phyloP scores from a whole-genome alignment of 2,113 vertebrate species.

The Xyliphius kryptos region DNA sequence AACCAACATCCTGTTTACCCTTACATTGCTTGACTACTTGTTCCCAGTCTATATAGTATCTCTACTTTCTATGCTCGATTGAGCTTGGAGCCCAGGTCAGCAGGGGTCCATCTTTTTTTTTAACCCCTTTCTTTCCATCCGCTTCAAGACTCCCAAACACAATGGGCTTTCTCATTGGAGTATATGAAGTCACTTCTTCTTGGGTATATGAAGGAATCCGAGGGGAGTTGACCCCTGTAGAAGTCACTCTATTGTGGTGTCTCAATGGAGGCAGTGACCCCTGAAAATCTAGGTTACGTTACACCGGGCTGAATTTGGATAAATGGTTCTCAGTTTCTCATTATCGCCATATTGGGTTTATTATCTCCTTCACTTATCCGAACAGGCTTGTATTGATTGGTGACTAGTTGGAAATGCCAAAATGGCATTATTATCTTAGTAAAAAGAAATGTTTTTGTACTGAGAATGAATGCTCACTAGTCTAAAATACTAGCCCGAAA shows the following conservation, averaged over 20 bases:
- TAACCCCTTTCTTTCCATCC: conserved; percentile 2
- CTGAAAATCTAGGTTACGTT: conserved; percentile 38
- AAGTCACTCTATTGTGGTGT: conserved; percentile 35
- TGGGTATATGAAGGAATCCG: conserved; percentile 39
- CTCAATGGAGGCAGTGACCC: conserved; percentile 38
- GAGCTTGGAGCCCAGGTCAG: conserved; percentile 26
- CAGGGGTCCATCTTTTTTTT: conserved; percentile 25
- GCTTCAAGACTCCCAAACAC: conserved; percentile 28
- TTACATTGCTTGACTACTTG: too few relatives aligned
- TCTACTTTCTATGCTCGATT: conserved; percentile 25
- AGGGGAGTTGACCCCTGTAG: conserved; percentile 36
- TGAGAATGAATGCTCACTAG: too few relatives aligned
- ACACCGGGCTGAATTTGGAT: conserved; percentile 21
- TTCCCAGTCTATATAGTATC: too few relatives aligned
- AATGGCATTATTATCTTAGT: too few relatives aligned
- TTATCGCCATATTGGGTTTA: conserved; percentile 20
- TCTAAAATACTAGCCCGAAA: too few relatives aligned
- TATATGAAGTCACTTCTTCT: conserved; percentile 40
- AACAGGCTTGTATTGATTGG: too few relatives aligned
- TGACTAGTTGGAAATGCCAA: too few relatives aligned
- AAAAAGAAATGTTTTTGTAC: too few relatives aligned
- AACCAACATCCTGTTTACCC: too few relatives aligned
- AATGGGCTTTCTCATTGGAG: conserved; percentile 42
- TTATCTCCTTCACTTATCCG: conserved; percentile 16
- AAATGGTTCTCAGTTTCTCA: conserved; percentile 40